Conservation (phyloP, 37 sponge, comb jelly and placozoan species). For the Amphimedon queenslandica region DNA sequence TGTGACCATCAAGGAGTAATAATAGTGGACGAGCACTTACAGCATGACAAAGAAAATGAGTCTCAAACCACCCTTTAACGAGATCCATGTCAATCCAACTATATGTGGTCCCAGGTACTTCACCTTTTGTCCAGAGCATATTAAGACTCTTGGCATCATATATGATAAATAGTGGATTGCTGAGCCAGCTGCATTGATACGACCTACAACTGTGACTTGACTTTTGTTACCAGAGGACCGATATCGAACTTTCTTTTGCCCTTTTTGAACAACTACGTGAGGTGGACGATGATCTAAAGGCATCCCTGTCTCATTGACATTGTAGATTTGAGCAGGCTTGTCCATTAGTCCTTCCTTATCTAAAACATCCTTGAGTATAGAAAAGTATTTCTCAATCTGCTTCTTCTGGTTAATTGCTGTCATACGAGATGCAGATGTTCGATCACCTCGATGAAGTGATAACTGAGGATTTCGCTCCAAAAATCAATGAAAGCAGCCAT, state of each 20-base stretch:
- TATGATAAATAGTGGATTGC: slow-evolving; percentile 34
- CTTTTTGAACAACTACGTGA: neutral
- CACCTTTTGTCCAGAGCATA: slow-evolving; percentile 13
- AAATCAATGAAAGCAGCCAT: slow-evolving; percentile 40
- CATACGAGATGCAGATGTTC: slow-evolving; percentile 16
- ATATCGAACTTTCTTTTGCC: slow-evolving; percentile 3
- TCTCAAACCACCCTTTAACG: slow-evolving; percentile 11
- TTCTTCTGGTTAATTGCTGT: slow-evolving; percentile 16
- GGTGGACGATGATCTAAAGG: slow-evolving; percentile 15
- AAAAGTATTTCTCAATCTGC: too few relatives aligned
- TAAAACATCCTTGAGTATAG: slow-evolving; percentile 12
- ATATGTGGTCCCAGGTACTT: slow-evolving; percentile 33
- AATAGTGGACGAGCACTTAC: slow-evolving; percentile 13
- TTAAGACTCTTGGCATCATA: slow-evolving; percentile 30
- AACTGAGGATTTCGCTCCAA: slow-evolving; percentile 27
- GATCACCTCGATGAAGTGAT: slow-evolving; percentile 25
- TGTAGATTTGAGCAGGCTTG: slow-evolving; percentile 38
- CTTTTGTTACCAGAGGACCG: neutral
- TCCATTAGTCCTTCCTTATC: neutral
- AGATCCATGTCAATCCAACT: slow-evolving; percentile 34
- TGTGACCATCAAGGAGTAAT: slow-evolving; percentile 31
- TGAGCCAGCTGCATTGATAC: slow-evolving; percentile 28
- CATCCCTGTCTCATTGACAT: slow-evolving; percentile 42
- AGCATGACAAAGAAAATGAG: slow-evolving; percentile 19
- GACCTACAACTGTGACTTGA: slow-evolving; percentile 36